phyloP scores from a whole-genome alignment of 2,888 invertebrate genomes.

The Watsonalla cultraria region DNA sequence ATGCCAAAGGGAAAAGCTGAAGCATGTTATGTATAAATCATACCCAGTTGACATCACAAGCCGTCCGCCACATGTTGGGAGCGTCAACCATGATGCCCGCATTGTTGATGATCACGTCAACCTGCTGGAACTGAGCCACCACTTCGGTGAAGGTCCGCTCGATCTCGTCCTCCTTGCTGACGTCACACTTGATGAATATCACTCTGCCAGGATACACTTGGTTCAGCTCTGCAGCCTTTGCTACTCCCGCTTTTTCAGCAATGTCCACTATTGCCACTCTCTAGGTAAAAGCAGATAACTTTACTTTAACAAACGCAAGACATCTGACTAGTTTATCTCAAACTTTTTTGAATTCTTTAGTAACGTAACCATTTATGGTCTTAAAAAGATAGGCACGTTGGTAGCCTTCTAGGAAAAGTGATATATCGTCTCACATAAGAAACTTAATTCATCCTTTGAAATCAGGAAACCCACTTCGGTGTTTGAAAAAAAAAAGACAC shows the following conservation, averaged over 20 bases:
- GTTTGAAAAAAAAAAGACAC: no score
- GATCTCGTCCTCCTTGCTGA: slow-evolving; percentile 37
- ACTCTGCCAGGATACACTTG: slow-evolving; percentile 25
- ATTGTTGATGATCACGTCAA: slow-evolving; percentile 49
- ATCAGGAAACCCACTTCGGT: no score
- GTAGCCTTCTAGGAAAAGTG: no score
- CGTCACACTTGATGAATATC: slow-evolving; percentile 41
- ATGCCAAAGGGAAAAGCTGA: not conserved
- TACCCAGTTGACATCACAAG: slow-evolving; percentile 46
- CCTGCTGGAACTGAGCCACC: slow-evolving; percentile 23
- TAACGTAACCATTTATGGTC: no score
- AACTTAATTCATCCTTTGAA: no score
- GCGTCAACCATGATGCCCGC: slow-evolving; percentile 46
- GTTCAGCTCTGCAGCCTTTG: slow-evolving; percentile 27
- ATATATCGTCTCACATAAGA: no score
- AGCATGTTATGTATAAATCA: not conserved
- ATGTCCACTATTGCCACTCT: slow-evolving; percentile 40
- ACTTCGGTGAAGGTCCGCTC: slow-evolving; percentile 30
- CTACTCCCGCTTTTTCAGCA: slow-evolving; percentile 31
- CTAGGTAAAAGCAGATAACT: slow-evolving; percentile 13
- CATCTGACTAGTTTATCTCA: no score
- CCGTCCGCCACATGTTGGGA: slow-evolving; percentile 32
- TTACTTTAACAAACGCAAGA: no score
- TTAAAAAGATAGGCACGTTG: no score
- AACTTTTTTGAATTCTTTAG: no score